Conservation (phyloP, 2,113 vertebrate species). For the Choloepus hoffmanni region DNA sequence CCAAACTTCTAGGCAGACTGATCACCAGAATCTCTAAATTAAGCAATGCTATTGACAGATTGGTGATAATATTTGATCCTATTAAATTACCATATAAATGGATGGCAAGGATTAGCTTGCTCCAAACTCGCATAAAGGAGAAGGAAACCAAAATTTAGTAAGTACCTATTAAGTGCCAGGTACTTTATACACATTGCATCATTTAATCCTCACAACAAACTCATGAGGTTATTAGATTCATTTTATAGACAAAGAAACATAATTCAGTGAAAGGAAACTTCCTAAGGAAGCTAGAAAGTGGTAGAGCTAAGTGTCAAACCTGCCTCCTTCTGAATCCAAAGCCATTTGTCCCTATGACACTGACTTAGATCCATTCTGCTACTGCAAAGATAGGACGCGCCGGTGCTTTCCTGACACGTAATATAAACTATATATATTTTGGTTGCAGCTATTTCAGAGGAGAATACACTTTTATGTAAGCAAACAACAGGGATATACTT, state of each 20-base stretch:
- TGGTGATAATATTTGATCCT: neutral
- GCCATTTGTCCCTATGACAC: neutral
- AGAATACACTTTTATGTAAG: neutral
- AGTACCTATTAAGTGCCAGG: neutral
- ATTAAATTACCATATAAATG: neutral
- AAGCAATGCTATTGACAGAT: neutral
- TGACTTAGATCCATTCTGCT: neutral
- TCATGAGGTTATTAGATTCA: neutral
- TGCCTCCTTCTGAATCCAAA: neutral
- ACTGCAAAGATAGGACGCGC: neutral
- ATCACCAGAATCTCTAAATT: neutral
- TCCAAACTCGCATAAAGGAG: neutral
- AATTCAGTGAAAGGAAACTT: neutral
- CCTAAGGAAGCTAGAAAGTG: neutral
- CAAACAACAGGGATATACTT: conserved; percentile 71
- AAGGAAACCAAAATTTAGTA: neutral
- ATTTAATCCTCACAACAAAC: neutral
- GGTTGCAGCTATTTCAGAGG: conserved; percentile 21
- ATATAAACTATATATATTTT: neutral
- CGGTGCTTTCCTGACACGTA: neutral
- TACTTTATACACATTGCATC: neutral
- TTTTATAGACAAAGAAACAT: neutral
- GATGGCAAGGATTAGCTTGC: neutral
- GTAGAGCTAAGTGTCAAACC: neutral
- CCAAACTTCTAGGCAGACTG: neutral